A percentile compares a stretch with the other conserved stretches of the same genome.
phyloP scores from a whole-genome alignment of 2,888 invertebrate species.

The Pristionchus entomophagus region DNA sequence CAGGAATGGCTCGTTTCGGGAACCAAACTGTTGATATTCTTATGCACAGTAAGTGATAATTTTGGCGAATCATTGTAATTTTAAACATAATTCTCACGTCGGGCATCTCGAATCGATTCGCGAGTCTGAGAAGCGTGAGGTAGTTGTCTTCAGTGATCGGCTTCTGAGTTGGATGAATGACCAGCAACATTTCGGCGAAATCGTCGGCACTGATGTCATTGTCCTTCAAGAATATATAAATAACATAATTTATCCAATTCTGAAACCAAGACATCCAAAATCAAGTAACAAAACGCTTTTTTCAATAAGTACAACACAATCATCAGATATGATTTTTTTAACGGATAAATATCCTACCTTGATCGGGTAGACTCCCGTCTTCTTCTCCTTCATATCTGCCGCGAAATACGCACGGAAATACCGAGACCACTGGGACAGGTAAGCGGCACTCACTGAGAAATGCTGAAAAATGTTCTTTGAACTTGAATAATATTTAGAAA shows the following conservation, averaged over 20 bases:
- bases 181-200: background rate
- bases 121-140: background rate
- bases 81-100: background rate
- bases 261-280: too few relatives aligned
- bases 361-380: background rate
- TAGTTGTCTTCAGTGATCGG: background rate
- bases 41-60: background rate
- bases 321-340: too few relatives aligned
- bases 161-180: background rate
- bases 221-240: background rate
- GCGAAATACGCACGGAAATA: background rate
- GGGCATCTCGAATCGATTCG: constrained; percentile 1
- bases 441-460: background rate
- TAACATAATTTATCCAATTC: too few relatives aligned
- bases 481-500: too few relatives aligned
- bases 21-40: background rate
- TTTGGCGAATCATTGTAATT: too few relatives aligned
- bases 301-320: background rate
- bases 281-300: background rate
- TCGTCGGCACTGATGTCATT: background rate
- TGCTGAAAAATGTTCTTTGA: too few relatives aligned
- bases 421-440: background rate
- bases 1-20: too few relatives aligned
- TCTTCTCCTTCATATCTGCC: constrained; percentile 1
- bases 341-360: too few relatives aligned